Evolutionary conservation across 2,797 vertebrate species (phyloP), one percentile per base, ranked within the genome.

Genomic region (Ceryle rudis): DNA sequence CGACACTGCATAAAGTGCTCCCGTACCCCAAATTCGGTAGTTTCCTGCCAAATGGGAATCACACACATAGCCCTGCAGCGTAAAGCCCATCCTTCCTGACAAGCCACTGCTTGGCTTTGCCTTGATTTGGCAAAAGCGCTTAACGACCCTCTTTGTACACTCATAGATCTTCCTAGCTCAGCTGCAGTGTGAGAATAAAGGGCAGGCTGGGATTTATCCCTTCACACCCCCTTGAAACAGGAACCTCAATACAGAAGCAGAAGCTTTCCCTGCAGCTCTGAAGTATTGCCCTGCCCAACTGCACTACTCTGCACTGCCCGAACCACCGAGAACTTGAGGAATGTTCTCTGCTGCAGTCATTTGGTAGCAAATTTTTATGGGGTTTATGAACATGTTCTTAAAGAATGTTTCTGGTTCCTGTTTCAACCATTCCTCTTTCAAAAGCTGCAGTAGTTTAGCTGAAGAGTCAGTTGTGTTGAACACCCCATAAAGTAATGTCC

Each of bases 1-100:
- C 33, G 42, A 26, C 46, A 37, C 42, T 16, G 7, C 1, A 0
- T 51, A 61, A 57, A 10, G 6, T 6, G n/a, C 1, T 1, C 20
- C 62, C 37, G 11, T 35, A 69, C 46, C 39, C 26, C 42, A 82
- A 65, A 72, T 64, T 42, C 62, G 60, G 58, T 25, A 9, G 2
- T 25, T 67, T 42, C 31, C n/a, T 72, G 44, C 57, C 2, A 2
- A 84, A 47, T 9, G 15, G 49, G 29, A 82, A 75, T 42, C 35
- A 3, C 1, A 6, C 4, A 8, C 4, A 6, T 0, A 28, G 54
- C 47, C 41, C 75, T 61, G 58, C 33, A 65, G 35, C 10, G 4
- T 26, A 42, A 85, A 79, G 57, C 23, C 10, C 28, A 14, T 33
- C 51, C 19, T 46, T 72, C 60, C 60, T 4, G 11, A 64, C 6